Evolutionary conservation across 2,797 vertebrate species (phyloP), one percentile per base, ranked within the genome.

Genomic region (Notamacropus eugenii): DNA sequence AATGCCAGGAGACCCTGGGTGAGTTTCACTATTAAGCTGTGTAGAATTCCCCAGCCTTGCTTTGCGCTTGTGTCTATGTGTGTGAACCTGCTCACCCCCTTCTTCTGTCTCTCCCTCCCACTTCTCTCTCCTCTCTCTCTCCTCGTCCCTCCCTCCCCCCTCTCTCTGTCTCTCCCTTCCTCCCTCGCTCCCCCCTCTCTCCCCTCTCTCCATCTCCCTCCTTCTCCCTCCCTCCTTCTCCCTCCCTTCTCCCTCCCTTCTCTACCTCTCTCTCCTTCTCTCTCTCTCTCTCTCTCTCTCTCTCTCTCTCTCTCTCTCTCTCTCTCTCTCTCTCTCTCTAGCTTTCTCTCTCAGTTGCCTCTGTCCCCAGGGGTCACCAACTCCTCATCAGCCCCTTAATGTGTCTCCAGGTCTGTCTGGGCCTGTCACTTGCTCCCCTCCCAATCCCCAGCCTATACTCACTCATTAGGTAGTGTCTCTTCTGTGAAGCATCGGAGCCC

Each of bases 291-390:
- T 4, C 1, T 13, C 12, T 31, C 2, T 29, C 0, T 9, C 0
- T 1, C 31, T 8, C 0, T 0, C 1, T 19, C 0, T 1, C 10
- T 5, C 29, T 1, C 31, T 0, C 27, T 28, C 5, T 0, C 19
- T 28, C 2, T 19, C 1, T 4, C 1, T 2, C 2, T 16, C 0
- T 27, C 5, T 34, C 40, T 0, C 0, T 1, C 29, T 4, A 5
- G 29, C 8, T 29, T 11, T 40, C 91, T n/a, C 34, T 56, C 31
- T 56, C 54, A 3, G 87, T 50, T 29, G 14, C 40, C 91, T 59
- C 8, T 0, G 50, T 90, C 82, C n/a, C 16, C 91, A 3, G 52
- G 13, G 62, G 57, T 67, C 92, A 54, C 93, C 54, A 93, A 59
- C 13, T 92, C 90, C 11, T 67, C 55, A 14, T 87, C 91, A 58